Conservation (phyloP, 2,888 invertebrate genomes). For the Eupithecia inturbata region DNA sequence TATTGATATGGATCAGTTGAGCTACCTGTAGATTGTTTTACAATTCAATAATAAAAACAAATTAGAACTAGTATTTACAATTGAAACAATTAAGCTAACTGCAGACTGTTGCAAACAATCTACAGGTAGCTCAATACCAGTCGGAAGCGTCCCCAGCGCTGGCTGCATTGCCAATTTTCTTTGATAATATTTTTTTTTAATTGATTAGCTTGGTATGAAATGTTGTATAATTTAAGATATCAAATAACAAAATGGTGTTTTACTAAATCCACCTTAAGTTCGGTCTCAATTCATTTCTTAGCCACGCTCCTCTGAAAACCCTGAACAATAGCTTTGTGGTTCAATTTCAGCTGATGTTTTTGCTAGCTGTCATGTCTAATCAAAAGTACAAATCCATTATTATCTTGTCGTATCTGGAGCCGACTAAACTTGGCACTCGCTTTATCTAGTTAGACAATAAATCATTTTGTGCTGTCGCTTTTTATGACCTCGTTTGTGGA, state of each 20-base stretch:
- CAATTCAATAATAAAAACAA: too few species aligned
- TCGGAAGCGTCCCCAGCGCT: too few species aligned
- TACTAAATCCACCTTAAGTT: not conserved
- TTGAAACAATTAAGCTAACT: too few species aligned
- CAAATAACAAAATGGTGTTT: not conserved
- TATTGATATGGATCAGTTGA: too few species aligned
- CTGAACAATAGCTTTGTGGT: constrained; percentile 36
- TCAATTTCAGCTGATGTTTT: constrained; percentile 33
- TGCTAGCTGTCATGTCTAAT: constrained; percentile 42
- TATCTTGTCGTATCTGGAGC: constrained; percentile 68
- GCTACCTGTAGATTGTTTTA: too few species aligned
- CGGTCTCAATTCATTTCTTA: constrained; percentile 29
- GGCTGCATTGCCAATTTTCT: too few species aligned
- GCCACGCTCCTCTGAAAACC: constrained; percentile 34
- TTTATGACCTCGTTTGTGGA: constrained; percentile 66
- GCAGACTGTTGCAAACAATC: too few species aligned
- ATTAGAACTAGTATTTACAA: too few species aligned
- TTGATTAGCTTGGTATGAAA: not conserved
- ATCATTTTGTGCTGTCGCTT: constrained; percentile 78
- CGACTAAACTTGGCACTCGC: constrained; percentile 69
- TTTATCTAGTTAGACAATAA: constrained; percentile 76
- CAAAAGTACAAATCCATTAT: constrained; percentile 75
- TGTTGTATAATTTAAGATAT: not conserved
- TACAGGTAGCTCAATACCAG: not conserved
- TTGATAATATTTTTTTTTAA: too few species aligned